phyloP scores from a whole-genome alignment of 2,797 vertebrate species.

The Eutrigla gurnardus region DNA sequence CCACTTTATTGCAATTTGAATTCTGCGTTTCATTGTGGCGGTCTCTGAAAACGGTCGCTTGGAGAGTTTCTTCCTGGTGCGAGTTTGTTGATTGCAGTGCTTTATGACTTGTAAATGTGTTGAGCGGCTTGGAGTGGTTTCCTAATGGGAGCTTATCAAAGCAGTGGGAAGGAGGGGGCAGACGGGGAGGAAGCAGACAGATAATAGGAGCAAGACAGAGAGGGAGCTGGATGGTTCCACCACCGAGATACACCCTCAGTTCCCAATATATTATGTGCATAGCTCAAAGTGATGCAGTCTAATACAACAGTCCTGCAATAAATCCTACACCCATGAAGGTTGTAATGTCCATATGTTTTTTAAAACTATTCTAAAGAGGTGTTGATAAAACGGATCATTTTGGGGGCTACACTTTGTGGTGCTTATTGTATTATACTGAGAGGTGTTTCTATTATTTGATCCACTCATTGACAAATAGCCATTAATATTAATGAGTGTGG shows the following conservation, averaged over 20 bases:
- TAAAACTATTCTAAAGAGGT: neutral
- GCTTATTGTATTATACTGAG: neutral
- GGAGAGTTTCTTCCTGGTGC: slow-evolving; percentile 46
- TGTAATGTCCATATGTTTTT: neutral
- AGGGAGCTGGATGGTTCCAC: slow-evolving; percentile 6
- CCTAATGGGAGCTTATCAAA: slow-evolving; percentile 70
- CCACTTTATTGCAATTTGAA: slow-evolving; percentile 58
- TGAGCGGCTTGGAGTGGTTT: slow-evolving; percentile 55
- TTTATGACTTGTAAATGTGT: slow-evolving; percentile 71
- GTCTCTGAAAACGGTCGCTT: slow-evolving; percentile 42
- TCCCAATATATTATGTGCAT: neutral
- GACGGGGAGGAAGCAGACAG: slow-evolving; percentile 23
- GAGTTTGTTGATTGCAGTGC: slow-evolving; percentile 62
- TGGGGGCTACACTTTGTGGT: neutral
- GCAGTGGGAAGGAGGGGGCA: slow-evolving; percentile 28
- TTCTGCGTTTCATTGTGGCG: slow-evolving; percentile 45
- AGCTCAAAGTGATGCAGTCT: neutral
- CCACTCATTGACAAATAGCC: too few species aligned
- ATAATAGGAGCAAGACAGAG: slow-evolving; percentile 48
- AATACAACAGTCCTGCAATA: neutral
- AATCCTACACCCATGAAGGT: neutral
- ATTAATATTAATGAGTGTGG: neutral
- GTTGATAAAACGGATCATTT: neutral
- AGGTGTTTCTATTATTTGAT: slow-evolving; percentile 5
- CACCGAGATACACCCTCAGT: neutral